phyloP scores from a whole-genome alignment of 2,888 invertebrate species.

The Melanophora roralis region DNA sequence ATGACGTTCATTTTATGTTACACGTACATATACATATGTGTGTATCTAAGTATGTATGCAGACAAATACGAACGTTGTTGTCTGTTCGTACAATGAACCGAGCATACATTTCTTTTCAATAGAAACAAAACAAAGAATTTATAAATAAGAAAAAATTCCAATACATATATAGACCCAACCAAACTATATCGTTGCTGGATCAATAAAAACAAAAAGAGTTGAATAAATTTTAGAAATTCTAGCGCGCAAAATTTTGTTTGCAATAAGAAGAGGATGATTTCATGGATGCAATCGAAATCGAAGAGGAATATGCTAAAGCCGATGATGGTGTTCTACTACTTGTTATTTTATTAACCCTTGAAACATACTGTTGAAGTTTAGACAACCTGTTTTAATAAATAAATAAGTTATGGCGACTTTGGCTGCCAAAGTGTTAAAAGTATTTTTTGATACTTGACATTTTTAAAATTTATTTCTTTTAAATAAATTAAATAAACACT shows the following conservation, averaged over 20 bases:
- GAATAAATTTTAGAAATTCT: not conserved
- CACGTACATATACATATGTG: not conserved
- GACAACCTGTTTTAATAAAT: no score
- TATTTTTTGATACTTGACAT: no score
- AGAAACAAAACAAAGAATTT: not conserved
- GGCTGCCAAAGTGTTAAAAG: no score
- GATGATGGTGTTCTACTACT: not conserved
- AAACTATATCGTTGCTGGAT: not conserved
- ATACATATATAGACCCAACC: slow-evolving; percentile 3
- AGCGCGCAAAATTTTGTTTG: slow-evolving; percentile 21
- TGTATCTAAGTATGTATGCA: no score
- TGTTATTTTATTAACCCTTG: no score
- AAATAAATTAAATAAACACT: no score
- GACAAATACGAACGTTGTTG: not conserved
- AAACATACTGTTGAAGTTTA: not conserved
- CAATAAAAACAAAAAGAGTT: not conserved
- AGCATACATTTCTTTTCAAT: not conserved
- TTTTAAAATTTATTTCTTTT: no score
- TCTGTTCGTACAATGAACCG: slow-evolving; percentile 42
- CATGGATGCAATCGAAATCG: not conserved
- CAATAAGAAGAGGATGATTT: not conserved
- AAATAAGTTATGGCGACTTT: no score
- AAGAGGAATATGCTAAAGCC: not conserved
- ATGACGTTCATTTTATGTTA: not conserved
- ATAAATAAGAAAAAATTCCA: not conserved